Evolutionary conservation across 2,113 vertebrate genomes (phyloP), one percentile per base, ranked within the genome.

Genomic region (Hucho hucho): DNA sequence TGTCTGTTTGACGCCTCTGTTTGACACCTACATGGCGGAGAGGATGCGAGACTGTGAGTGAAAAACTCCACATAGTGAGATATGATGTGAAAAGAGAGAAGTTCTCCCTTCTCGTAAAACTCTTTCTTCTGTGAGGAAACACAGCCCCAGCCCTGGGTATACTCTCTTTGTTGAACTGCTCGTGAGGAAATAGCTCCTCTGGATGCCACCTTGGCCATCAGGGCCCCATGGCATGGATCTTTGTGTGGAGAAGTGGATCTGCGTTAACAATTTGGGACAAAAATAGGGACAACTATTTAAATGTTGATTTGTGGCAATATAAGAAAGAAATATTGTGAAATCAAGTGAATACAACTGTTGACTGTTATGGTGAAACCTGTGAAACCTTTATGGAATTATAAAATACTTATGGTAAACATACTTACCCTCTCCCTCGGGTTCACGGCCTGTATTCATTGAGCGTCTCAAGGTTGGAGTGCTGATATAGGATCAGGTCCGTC

Each of bases 221-320:
- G 13, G 18, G 16, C 16, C 13, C 53, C 53, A 20, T 56, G 53
- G 18, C 9, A 43, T 43, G 37, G 37, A 43, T 43, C 9, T 43
- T 43, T 43, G n/a, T 26, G 65, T 47, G 64, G 16, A 69, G 75
- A 46, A 46, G 14, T 20, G 56, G 18, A 66, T 64, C 56, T 59
- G 18, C 4, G 18, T 59, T 9, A 59, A 59, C n/a, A 59, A 49
- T 64, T 1, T 67, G n/a, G 59, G 43, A 11, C 7, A n/a, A n/a
- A 59, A n/a, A 20, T 43, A 43, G 9, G 37, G 9, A 9, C 37
- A 43, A 11, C 37, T 43, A 43, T 43, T 2, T 12, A 43, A 43
- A 43, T 59, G 4, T 4, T 20, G n/a, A 20, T 59, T 16, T 59
- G n/a, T 59, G 24, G 37, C 9, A 13, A 63, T 47, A 13, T 37